Evolutionary conservation across 2,797 vertebrate genomes (phyloP), one percentile per base, ranked within the genome.

Genomic region (Todus mexicanus): DNA sequence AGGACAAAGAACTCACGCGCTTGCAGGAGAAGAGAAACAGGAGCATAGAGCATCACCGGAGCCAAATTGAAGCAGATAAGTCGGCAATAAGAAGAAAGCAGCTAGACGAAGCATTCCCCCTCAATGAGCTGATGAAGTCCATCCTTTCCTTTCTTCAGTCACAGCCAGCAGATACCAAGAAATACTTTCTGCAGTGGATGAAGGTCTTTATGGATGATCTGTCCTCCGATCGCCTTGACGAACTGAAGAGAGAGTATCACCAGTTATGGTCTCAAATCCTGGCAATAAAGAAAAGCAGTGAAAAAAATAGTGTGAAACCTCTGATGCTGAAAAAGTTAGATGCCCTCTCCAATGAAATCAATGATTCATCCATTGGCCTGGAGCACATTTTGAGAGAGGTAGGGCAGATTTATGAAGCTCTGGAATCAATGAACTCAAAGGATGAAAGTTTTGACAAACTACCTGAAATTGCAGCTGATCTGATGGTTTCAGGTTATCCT

Each of bases 321-420:
- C 0, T 2, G 20, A 8, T 81, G 43, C 70, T 94, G 92, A 15
- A 1, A 8, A 27, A 89, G 4, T 84, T 98, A 27, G 91, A 98
- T n/a, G 11, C 9, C 31, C 56, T 98, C 31, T 97, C 97, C 27
- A 31, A 42, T 2, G 89, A 97, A 54, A 90, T 98, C 33, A 96
- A 70, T 0, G 53, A 95, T 59, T 97, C 95, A 0, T 96, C 96
- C 5, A 92, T 98, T 47, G 97, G 98, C 54, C 89, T 97, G 13
- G 98, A 98, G 33, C 97, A 98, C 25, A 71, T 98, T 60, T 89
- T 98, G 23, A 97, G 98, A 82, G 98, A 98, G 79, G 78, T 95
- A 23, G 97, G 96, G 48, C 98, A 98, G 93, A 97, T 98, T 42
- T 98, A 98, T 59, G 98, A 98, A 94, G 96, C 96, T 17, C 89